Conservation (phyloP, 64 coral and sea anemone species). For the Porites lutea region DNA sequence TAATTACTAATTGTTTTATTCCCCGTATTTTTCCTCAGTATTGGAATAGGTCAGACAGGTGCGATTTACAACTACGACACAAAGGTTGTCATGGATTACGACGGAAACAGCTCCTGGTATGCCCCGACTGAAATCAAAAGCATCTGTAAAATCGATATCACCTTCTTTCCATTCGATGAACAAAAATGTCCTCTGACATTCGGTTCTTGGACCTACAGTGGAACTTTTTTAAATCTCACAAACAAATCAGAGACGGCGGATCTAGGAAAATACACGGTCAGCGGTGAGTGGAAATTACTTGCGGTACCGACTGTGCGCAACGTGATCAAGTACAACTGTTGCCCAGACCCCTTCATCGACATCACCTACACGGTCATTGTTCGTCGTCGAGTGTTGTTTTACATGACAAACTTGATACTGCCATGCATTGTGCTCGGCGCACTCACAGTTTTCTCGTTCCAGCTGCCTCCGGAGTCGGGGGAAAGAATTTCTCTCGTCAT, state of each 20-base stretch:
- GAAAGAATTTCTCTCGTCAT: conserved; percentile 93
- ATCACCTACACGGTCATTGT: conserved; percentile 81
- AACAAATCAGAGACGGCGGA: conserved; percentile 68
- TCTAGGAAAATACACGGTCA: conserved; percentile 77
- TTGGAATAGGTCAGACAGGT: conserved; percentile 89
- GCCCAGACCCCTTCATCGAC: conserved; percentile 83
- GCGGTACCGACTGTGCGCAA: conserved; percentile 48
- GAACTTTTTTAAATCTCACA: conserved; percentile 71
- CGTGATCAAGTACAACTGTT: conserved; percentile 84
- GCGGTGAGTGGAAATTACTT: conserved; percentile 92
- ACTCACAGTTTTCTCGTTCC: conserved; percentile 87
- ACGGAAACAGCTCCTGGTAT: conserved; percentile 81
- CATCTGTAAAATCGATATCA: conserved; percentile 97
- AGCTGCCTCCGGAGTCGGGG: conserved; percentile 89
- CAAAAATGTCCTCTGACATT: conserved; percentile 87
- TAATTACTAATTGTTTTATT: too few relatives aligned
- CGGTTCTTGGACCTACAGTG: conserved; percentile 95
- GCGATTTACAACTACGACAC: conserved; percentile 92
- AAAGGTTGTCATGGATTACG: conserved; percentile 62
- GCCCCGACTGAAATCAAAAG: conserved; percentile 96
- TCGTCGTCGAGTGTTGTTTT: conserved; percentile 86
- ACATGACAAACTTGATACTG: conserved; percentile 87
- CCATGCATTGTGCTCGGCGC: conserved; percentile 81
- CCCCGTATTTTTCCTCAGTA: conserved; percentile 56
- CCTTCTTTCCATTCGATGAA: conserved; percentile 91